phyloP scores from a whole-genome alignment of 1,140 invertebrate species.

The Drosophila chauvacae region DNA sequence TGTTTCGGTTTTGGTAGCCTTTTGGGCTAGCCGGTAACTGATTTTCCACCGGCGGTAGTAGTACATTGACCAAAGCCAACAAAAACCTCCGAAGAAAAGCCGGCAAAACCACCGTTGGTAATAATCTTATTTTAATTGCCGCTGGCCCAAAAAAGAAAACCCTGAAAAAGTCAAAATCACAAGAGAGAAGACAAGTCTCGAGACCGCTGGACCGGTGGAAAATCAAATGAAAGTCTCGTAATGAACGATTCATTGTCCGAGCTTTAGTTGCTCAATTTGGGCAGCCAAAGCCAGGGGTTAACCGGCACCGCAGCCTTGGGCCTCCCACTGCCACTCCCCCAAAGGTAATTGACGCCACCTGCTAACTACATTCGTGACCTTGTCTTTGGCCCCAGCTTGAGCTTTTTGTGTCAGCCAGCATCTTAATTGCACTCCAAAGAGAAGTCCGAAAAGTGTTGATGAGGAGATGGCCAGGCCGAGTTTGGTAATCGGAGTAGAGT shows the following conservation, averaged over 20 bases:
- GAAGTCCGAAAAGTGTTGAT: conserved; percentile 48
- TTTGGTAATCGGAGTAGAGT: conserved; percentile 63
- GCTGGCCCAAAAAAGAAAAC: conserved; percentile 20
- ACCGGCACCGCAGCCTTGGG: conserved; percentile 26
- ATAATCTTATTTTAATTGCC: conserved; percentile 80
- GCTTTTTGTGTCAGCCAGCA: conserved; percentile 25
- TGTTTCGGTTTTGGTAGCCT: conserved; percentile 24
- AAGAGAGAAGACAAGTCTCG: conserved; percentile 10
- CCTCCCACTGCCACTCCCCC: conserved; percentile 21
- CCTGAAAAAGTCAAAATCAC: conserved; percentile 3
- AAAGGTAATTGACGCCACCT: conserved; percentile 29
- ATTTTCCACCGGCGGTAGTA: conserved; percentile 38
- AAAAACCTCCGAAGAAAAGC: conserved; percentile 24
- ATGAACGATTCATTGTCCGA: conserved; percentile 45
- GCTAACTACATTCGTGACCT: conserved; percentile 54
- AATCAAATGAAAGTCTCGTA: conserved; percentile 48
- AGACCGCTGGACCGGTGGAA: conserved; percentile 12
- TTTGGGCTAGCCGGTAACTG: conserved; percentile 46
- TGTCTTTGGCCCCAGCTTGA: conserved; percentile 29
- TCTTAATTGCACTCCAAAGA: conserved; percentile 44
- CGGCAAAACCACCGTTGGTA: conserved; percentile 36
- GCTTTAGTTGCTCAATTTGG: conserved; percentile 22
- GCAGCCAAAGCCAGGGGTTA: conserved; percentile 3
- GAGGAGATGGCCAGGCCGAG: conserved; percentile 27
- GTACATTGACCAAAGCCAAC: conserved; percentile 16